Conservation (phyloP, 2,113 vertebrate genomes). For the Myotis davidii region DNA sequence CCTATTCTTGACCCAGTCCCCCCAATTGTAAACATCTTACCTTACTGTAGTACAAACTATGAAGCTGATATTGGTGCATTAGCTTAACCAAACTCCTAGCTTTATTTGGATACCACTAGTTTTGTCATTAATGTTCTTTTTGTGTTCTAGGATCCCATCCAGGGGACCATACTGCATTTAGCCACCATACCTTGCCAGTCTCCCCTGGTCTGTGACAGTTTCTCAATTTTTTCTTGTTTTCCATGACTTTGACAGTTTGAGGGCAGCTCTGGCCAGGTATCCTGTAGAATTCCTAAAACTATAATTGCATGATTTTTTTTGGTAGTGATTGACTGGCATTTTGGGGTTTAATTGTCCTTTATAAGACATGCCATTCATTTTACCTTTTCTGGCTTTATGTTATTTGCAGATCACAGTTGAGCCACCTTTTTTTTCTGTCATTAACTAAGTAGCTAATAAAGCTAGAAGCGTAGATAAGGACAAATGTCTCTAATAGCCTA, state of each 20-base stretch:
- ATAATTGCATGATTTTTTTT: not conserved
- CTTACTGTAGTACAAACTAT: not conserved
- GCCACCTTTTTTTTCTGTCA: no score
- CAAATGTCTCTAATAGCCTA: not conserved
- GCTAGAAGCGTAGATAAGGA: not conserved
- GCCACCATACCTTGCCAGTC: rapidly evolving
- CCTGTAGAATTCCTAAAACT: not conserved
- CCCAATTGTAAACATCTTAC: not conserved
- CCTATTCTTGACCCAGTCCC: rapidly evolving
- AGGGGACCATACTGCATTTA: not conserved
- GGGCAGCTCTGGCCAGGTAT: not conserved
- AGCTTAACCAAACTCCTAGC: no score
- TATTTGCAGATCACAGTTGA: not conserved
- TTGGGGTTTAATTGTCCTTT: not conserved
- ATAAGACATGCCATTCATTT: not conserved
- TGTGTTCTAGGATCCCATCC: not conserved
- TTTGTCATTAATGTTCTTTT: not conserved
- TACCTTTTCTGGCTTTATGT: not conserved
- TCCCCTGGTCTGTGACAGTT: not conserved
- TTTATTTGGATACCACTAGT: not conserved
- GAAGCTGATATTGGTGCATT: not conserved
- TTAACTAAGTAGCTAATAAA: not conserved
- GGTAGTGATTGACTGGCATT: not conserved
- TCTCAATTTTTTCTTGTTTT: not conserved
- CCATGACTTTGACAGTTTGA: not conserved